Conservation (phyloP, 2,797 vertebrate genomes). For the Lophotriccus pileatus region DNA sequence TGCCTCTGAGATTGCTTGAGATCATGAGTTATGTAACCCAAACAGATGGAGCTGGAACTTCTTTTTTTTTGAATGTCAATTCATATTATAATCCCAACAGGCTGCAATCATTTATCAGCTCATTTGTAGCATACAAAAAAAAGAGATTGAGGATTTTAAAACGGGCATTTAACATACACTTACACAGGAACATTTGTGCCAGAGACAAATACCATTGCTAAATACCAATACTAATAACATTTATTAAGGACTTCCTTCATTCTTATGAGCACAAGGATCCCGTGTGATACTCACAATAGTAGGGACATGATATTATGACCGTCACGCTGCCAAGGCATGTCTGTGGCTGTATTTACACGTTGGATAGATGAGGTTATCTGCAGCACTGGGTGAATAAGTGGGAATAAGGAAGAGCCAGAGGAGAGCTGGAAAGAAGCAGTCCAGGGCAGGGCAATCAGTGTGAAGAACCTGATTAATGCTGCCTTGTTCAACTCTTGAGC, state of each 20-base stretch:
- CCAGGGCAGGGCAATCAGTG: neutral
- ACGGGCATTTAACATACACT: neutral
- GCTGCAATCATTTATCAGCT: conserved; percentile 37
- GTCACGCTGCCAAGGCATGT: neutral
- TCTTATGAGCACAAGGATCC: neutral
- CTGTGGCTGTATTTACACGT: neutral
- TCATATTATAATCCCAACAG: conserved; percentile 55
- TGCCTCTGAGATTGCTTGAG: conserved; percentile 65
- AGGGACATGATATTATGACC: neutral
- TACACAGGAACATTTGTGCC: neutral
- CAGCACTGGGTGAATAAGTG: neutral
- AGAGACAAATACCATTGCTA: neutral
- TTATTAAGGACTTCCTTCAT: conserved; percentile 4
- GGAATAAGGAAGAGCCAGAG: neutral
- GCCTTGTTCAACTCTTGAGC: neutral
- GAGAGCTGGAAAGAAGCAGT: neutral
- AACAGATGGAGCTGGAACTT: conserved; percentile 70
- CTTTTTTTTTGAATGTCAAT: conserved; percentile 46
- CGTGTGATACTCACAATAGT: neutral
- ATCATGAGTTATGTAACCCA: conserved; percentile 70
- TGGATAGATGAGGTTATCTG: neutral
- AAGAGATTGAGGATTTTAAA: neutral
- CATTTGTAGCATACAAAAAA: neutral
- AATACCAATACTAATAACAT: neutral
- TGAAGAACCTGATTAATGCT: conserved; percentile 4